A percentile compares a stretch with the other conserved stretches of the same genome.
phyloP scores from a whole-genome alignment of 1,140 invertebrate genomes.

The Hycleus cichorii region DNA sequence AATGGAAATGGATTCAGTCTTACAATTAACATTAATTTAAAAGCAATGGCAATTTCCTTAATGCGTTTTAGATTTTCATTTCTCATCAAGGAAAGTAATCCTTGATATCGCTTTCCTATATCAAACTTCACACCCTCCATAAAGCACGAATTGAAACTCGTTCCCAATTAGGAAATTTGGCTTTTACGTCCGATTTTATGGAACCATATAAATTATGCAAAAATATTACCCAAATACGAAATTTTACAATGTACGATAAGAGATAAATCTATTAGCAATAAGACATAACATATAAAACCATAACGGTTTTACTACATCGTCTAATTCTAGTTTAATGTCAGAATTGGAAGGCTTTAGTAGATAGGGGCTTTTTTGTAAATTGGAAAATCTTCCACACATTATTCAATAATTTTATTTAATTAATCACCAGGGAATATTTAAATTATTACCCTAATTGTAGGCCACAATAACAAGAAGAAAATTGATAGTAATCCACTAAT shows the following conservation, averaged over 20 bases:
- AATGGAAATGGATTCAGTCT: constrained; percentile 28
- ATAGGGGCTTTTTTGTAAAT: no score
- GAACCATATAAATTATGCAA: constrained; percentile 29
- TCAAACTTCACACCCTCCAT: constrained; percentile 40
- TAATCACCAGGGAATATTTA: no score
- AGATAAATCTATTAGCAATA: constrained; percentile 14
- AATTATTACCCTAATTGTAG: no score
- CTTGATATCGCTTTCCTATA: constrained; percentile 39
- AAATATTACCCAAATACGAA: constrained; percentile 14
- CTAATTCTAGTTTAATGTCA: no score
- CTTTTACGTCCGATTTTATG: constrained; percentile 36
- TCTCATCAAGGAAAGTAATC: constrained; percentile 42
- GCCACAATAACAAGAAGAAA: no score
- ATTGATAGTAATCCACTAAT: no score
- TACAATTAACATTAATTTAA: constrained; percentile 41
- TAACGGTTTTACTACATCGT: no score
- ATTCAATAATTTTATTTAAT: no score
- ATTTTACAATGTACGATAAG: constrained; percentile 7
- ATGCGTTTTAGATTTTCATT: constrained; percentile 41
- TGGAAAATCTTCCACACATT: no score
- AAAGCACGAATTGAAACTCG: constrained; percentile 37
- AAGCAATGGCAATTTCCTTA: constrained; percentile 41
- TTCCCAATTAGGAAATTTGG: constrained; percentile 39
- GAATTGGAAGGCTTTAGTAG: no score
- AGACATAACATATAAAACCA: background rate